These are phyloP conservation scores for Desmophyllum pertusum DNA, from an alignment of 92 coral and sea anemone species.

Conservation along the genomic window DNA sequence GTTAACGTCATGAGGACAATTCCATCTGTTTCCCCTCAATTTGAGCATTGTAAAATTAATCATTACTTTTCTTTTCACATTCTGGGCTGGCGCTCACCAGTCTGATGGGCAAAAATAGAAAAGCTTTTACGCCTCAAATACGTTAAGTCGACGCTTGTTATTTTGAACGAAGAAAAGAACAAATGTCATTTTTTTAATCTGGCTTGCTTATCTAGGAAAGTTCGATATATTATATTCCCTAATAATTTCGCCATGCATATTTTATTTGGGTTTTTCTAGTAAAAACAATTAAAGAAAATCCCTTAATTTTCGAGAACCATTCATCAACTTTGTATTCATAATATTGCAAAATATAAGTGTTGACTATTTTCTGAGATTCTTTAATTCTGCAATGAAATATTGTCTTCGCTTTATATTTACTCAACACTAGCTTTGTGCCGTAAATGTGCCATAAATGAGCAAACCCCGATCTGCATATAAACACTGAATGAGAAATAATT, in stretches of 20 bases:
- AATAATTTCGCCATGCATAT: conserved; percentile 21
- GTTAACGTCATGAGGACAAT: conserved; percentile 28
- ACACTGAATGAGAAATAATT: not conserved
- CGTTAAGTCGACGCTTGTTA: not conserved
- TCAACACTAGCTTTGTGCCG: not conserved
- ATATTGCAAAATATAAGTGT: not conserved
- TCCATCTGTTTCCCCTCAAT: conserved; percentile 8
- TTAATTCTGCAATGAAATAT: not conserved
- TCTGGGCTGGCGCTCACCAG: not conserved
- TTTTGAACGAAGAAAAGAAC: conserved; percentile 1
- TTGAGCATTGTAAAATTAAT: conserved; percentile 1
- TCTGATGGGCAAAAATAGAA: not conserved
- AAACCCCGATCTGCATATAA: not conserved
- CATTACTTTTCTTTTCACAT: not conserved
- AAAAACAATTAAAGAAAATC: not conserved
- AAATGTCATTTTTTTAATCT: not conserved
- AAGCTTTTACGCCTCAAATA: not conserved
- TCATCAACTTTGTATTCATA: not conserved
- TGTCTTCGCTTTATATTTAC: not conserved
- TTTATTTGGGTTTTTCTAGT: conserved; percentile 12
- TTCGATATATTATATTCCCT: not conserved
- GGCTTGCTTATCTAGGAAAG: conserved; percentile 17
- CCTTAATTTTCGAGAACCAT: not conserved
- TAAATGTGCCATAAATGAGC: conserved; percentile 14
- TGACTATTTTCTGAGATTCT: not conserved